Conservation (phyloP, 2,888 invertebrate species). For the Zaprionus bogoriensis region DNA sequence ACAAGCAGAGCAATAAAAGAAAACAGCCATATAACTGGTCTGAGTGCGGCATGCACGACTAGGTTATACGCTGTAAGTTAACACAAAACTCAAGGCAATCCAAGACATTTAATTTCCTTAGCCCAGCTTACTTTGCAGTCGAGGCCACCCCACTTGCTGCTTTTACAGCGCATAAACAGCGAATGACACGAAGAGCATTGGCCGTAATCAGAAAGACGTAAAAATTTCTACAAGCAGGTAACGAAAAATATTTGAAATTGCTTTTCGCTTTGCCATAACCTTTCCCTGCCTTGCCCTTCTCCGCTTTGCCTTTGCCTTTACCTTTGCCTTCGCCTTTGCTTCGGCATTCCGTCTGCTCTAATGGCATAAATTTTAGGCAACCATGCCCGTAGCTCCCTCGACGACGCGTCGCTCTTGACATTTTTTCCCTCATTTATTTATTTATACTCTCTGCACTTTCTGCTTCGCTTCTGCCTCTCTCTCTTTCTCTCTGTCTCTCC, state of each 20-base stretch:
- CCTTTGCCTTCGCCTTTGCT: constrained; percentile 27
- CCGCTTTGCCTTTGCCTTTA: neutral
- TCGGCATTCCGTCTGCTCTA: constrained; percentile 73
- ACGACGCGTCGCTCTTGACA: constrained; percentile 33
- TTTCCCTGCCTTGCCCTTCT: constrained; percentile 30
- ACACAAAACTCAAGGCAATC: neutral
- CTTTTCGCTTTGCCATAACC: constrained; percentile 68
- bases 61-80: constrained; percentile 4
- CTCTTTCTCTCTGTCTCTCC: too few relatives aligned
- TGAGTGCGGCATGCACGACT: neutral
- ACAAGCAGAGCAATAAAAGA: constrained; percentile 49
- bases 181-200: constrained; percentile 45
- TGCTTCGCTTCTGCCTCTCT: constrained; percentile 1
- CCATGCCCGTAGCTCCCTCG: constrained; percentile 20
- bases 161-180: constrained; percentile 27
- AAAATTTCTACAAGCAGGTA: constrained; percentile 73
- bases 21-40: neutral
- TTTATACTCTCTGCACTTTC: neutral
- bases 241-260: constrained; percentile 77
- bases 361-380: constrained; percentile 71
- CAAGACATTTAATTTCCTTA: neutral
- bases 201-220: constrained; percentile 74
- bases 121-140: too few relatives aligned
- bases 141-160: neutral
- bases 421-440: constrained; percentile 13